These are phyloP conservation scores for Amniataba percoides DNA, from an alignment of 2,797 vertebrate species.

Conservation along the genomic window DNA sequence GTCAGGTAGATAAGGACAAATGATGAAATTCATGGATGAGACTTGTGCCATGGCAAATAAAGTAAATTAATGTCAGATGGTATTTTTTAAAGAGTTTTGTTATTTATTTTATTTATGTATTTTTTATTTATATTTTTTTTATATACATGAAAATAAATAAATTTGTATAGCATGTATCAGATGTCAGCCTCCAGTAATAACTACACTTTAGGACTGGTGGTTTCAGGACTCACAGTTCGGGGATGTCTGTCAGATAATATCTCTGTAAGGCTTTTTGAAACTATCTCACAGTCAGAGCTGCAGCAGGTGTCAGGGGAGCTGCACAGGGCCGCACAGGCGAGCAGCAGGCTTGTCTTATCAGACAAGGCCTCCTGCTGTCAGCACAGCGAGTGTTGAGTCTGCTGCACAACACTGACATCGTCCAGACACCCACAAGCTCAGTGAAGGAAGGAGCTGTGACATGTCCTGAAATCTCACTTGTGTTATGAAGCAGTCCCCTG, in stretches of 20 bases:
- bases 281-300: slow-evolving; percentile 62
- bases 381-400: slow-evolving; percentile 80
- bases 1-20: slow-evolving; percentile 41
- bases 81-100: not conserved
- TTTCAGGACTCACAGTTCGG: too few species aligned
- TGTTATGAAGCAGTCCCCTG: slow-evolving; percentile 37
- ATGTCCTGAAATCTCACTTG: slow-evolving; percentile 22
- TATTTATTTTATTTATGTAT: not conserved
- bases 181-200: too few species aligned
- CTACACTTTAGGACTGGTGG: too few species aligned
- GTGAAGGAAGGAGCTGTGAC: slow-evolving; percentile 42
- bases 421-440: slow-evolving; percentile 61
- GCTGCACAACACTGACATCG: slow-evolving; percentile 68
- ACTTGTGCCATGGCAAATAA: not conserved
- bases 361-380: slow-evolving; percentile 82
- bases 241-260: slow-evolving; percentile 45
- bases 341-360: slow-evolving; percentile 83
- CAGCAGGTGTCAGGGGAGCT: slow-evolving; percentile 80
- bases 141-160: too few species aligned
- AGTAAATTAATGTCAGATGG: not conserved
- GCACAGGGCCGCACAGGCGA: slow-evolving; percentile 67
- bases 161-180: too few species aligned
- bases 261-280: slow-evolving; percentile 24
- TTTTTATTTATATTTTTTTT: not conserved
- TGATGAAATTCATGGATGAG: slow-evolving; percentile 17